Evolutionary conservation across 2,888 invertebrate species (phyloP), one percentile per base, ranked within the genome.

Genomic region (Eustalomyia histrio): DNA sequence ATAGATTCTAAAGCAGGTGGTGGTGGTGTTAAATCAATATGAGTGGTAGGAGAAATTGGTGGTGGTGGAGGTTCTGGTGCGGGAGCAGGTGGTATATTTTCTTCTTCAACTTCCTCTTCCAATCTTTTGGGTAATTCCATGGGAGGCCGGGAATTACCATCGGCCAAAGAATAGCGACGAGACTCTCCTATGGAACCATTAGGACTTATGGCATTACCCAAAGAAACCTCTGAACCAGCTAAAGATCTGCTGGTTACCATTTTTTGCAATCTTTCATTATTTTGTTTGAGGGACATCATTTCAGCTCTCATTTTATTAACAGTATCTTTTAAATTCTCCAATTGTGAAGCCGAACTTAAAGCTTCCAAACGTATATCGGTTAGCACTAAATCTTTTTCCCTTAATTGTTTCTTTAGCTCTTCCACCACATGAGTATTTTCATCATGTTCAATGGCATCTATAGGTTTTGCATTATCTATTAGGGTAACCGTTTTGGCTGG

Each of bases 351-450:
- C 0, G 98, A 98, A 85, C 97, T 97, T 39, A 99, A 92, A 8
- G 99, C 99, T 91, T 99, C 99, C 83, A 99, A 92, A 83, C 99
- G 93, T 80, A 99, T 98, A 90, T 99, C 99, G 2, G 99, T 99
- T 83, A 99, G 92, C 79, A 97, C 97, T 88, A 97, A 94, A 91
- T 99, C 99, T 90, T 99, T 99, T 88, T 99, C 98, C 47, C 98
- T 92, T 64, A 99, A 92, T 89, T 99, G 97, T 87, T 97, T 96
- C 90, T 97, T 96, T 85, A 99, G 91, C 85, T 97, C 97, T 86
- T 95, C 96, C 6, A 93, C 95, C 88, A 92, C 89, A 74, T 89
- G 92, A 58, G 88, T 88, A 9, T 88, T 88, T 55, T 84, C 84
- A 33, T 91, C 90, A 33, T 86, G 86, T 2, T 91, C 91, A 63